Percentiles rank a stretch among this genome's conserved stretches.
Conservation (phyloP, 2,797 vertebrate species). For the Anguilla megastoma region DNA sequence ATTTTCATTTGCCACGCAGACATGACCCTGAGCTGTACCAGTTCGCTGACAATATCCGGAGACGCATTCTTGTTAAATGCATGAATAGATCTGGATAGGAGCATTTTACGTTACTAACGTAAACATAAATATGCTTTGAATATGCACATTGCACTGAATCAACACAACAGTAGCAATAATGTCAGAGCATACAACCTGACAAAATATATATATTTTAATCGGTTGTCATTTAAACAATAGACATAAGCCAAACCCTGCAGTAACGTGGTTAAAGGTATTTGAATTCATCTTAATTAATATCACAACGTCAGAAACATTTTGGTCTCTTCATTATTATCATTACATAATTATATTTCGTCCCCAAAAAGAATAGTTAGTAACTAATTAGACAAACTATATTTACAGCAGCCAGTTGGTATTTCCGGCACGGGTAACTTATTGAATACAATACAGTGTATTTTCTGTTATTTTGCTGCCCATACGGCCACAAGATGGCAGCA, state of each 20-base stretch:
- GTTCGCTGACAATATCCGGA: background rate
- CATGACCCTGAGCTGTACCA: background rate
- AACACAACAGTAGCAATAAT: background rate
- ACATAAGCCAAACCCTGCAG: background rate
- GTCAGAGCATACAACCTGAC: background rate
- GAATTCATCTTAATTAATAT: background rate
- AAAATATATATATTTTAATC: background rate
- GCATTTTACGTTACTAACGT: no score
- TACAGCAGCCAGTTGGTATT: background rate
- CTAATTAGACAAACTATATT: background rate
- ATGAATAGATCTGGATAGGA: no score
- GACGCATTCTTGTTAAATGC: background rate
- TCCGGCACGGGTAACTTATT: background rate
- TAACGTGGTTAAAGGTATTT: background rate
- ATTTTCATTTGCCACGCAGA: background rate
- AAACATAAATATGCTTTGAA: background rate
- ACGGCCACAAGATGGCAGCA: constrained; percentile 36
- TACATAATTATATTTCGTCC: no score
- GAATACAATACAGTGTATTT: background rate
- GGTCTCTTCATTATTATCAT: background rate
- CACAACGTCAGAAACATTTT: background rate
- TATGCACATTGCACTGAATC: background rate
- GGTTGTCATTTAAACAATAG: background rate
- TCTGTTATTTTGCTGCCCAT: background rate
- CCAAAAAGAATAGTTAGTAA: background rate